Evolutionary conservation across 2,888 invertebrate species (phyloP), one percentile per base, ranked within the genome.

Genomic region (Calliphora vomitoria): DNA sequence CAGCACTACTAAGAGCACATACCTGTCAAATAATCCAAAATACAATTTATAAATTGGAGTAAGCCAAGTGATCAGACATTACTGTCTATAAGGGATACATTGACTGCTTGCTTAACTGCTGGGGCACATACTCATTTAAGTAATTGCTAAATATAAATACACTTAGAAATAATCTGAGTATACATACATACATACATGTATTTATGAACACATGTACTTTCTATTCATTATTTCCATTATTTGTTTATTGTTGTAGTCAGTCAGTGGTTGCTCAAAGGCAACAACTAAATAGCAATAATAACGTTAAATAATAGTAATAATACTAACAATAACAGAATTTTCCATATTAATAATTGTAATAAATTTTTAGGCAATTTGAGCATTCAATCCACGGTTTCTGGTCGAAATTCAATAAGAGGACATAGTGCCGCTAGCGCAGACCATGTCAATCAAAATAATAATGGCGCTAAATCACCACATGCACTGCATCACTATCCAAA

Each of bases 301-400:
- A 47, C 35, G 15, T 13, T 1, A 81, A 58, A 31, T 18, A 72
- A 53, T 20, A 0, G 11, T 1, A 53, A 8, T 8, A 18, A 72
- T 10, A 38, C 18, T 18, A 18, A 71, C 13, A 71, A 50, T n/a
- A 44, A 44, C 44, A 47, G 15, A 25, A n/a, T 60, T 58, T 15
- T 72, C 11, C 18, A 72, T 53, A 44, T 1, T 31, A 68, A 78
- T 74, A 82, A 85, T 74, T 50, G 31, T 60, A 88, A 87, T 81
- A 82, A 62, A 84, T 90, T 89, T 91, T 41, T 89, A 92, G 92
- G 90, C 20, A 91, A 91, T 89, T 89, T 91, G 38, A 91, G 90
- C 82, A 74, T 88, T 80, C 89, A 84, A 82, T 89, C 89, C 53
- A 89, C 90, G 20, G 86, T 89, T 80, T 90, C 92, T 69, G 90